Conservation (phyloP, 2,888 invertebrate species). For the Trilocha varians region DNA sequence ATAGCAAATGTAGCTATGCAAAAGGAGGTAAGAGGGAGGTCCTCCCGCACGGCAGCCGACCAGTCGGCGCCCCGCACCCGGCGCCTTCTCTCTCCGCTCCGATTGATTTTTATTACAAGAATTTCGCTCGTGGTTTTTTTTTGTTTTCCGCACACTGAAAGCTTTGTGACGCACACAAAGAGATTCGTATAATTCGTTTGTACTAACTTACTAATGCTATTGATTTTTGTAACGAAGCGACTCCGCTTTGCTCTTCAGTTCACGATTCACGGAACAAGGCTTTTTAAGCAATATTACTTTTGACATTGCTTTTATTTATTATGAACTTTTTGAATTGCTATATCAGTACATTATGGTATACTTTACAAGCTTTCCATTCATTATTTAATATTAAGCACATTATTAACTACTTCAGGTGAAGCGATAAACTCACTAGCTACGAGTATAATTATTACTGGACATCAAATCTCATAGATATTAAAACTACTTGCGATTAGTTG, state of each 20-base stretch:
- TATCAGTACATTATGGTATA: no score
- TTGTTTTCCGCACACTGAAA: constrained; percentile 62
- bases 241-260: constrained; percentile 19
- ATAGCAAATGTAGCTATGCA: constrained; percentile 46
- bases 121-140: constrained; percentile 68
- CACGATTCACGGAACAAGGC: constrained; percentile 2
- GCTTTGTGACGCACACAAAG: constrained; percentile 59
- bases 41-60: constrained; percentile 39
- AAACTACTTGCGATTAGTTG: no score
- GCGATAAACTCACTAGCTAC: no score
- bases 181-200: constrained; percentile 70
- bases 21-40: constrained; percentile 25
- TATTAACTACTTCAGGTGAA: no score
- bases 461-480: no score
- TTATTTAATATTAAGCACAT: no score
- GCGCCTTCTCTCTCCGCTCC: constrained; percentile 70
- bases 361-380: no score
- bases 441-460: no score
- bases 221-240: constrained; percentile 70
- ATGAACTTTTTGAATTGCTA: no score
- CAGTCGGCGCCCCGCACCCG: constrained; percentile 60
- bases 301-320: no score
- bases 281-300: constrained; percentile 14
- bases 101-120: constrained; percentile 75
- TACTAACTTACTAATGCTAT: constrained; percentile 71